Percentiles rank a stretch among this genome's conserved stretches.
Evolutionary conservation across 2,888 invertebrate species (phyloP).

Genomic region (Acanthosepion esculentum): DNA sequence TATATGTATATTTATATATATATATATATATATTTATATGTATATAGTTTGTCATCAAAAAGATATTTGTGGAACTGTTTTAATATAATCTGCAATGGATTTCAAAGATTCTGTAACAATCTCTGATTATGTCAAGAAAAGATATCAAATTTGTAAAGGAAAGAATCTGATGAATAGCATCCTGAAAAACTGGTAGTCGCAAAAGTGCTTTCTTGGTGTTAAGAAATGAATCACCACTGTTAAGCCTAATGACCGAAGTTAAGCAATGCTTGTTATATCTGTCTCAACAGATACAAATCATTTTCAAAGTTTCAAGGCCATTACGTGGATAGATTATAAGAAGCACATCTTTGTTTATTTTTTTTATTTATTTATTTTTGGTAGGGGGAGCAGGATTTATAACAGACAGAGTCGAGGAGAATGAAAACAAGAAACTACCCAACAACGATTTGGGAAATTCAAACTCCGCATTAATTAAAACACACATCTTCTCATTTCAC

Average conservation of each 20-base stretch:
- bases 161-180: background rate
- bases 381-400: background rate
- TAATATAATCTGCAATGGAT: background rate
- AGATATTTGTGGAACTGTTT: background rate
- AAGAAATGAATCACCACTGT: background rate
- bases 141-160: background rate
- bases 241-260: background rate
- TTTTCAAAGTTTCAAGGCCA: background rate
- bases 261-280: background rate
- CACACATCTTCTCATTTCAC: background rate
- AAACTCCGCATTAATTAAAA: background rate
- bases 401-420: background rate
- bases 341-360: background rate
- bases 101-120: conserved; percentile 8
- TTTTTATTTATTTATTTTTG: background rate
- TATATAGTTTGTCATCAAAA: background rate
- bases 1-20: conserved; percentile 39
- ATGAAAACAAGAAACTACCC: background rate
- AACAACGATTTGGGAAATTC: background rate
- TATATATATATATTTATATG: conserved; percentile 36
- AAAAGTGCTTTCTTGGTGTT: background rate
- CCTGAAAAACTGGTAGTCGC: background rate
- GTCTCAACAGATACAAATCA: background rate
- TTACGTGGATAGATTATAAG: background rate
- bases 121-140: background rate